Evolutionary conservation across 2,797 vertebrate genomes (phyloP), one percentile per base, ranked within the genome.

Genomic region (Urocyon cinereoargenteus): DNA sequence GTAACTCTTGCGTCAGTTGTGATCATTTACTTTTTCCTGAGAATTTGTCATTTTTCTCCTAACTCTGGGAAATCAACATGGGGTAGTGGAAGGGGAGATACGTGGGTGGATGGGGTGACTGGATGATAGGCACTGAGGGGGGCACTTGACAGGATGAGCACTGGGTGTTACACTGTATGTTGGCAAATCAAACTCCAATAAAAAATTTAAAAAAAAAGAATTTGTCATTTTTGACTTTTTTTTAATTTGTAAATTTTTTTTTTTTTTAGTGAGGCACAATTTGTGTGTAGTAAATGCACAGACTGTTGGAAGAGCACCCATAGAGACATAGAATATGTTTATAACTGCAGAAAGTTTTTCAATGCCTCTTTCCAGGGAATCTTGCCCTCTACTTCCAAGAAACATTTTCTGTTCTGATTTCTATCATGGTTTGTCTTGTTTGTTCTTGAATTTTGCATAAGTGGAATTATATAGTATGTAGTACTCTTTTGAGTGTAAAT

Each of bases 351-450:
- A 51, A 86, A 64, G 2, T 51, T 93, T 34, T 94, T 82, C 5
- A 31, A 72, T 31, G n/a, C 6, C 16, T 24, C 22, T 45, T 94
- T 88, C 24, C 31, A 59, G 34, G 6, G n/a, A 92, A 68, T 61
- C 22, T 40, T 86, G 66, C 10, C 55, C 45, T 92, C 22, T 77
- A 66, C 2, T 19, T 72, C 55, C 78, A 55, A 51, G n/a, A 95
- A 92, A 57, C 12, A 94, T 34, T 64, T 79, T 82, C 26, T 61
- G 7, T 73, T 86, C 51, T 86, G n/a, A 82, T 61, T 96, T 94
- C 19, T 86, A n/a, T 34, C 45, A 14, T 31, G n/a, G 57, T 85
- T 75, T n/a, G 28, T 70, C 45, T 73, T 82, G 5, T 36, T 96
- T 81, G 31, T 73, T 95, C 70, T 70, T 92, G 18, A 59, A 79